Evolutionary conservation across 2,888 invertebrate species (phyloP), one percentile per base, ranked within the genome.

Genomic region (Hyalella azteca): DNA sequence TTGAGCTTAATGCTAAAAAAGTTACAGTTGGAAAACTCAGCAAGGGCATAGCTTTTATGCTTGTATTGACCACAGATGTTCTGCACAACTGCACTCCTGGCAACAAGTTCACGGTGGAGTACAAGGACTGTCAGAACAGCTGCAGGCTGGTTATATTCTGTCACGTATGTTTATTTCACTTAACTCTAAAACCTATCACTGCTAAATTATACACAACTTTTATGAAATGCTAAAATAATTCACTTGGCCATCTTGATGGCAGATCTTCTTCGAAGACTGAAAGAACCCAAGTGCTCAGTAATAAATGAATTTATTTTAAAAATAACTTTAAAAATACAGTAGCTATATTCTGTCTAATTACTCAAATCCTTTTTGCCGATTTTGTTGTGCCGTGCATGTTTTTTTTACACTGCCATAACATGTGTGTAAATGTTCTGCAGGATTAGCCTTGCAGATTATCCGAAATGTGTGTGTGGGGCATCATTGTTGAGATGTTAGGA

Each of bases 101-200:
- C 26, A 79, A 79, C 29, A 39, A 60, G 32, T 79, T 76, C 41
- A 75, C 22, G 45, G 79, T 79, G 29, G 41, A 76, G 5, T 76
- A 76, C 54, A n/a, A 45, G n/a, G 76, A 79, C 5, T 45, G 73
- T 36, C 79, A 79, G 39, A 79, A 79, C 73, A 49, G 54, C 9
- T 59, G 59, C 32, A 73, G 79, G 49, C 75, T 79, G 32, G 36
- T 41, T 11, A 59, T 79, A 19, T 50, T 15, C 15, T 79, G 79
- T 22, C 5, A 79, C 22, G 79, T 79, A 59, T 32, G 59, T 32
- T 29, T 5, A 26, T 2, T 13, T 3, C 29, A 3, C n/a, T 9
- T 15, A 13, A 49, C 4, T 15, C 7, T 49, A n/a, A n/a, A n/a
- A n/a, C n/a, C n/a, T 9, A 4, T 4, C 49, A 49, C 19, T 13